phyloP scores from a whole-genome alignment of 2,797 vertebrate species.

The Acanthis flammea region DNA sequence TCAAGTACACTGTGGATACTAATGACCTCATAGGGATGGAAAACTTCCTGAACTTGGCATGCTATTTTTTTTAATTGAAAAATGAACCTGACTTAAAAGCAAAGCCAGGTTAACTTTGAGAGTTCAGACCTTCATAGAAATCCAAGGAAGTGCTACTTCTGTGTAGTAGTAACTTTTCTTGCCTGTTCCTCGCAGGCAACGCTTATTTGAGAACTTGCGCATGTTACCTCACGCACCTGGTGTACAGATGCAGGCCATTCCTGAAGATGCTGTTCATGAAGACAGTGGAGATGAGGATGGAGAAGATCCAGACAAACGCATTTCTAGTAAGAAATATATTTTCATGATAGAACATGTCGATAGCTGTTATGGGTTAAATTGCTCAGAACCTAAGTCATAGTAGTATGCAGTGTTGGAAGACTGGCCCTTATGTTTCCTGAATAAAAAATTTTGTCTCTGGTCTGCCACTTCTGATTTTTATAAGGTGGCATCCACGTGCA shows the following conservation, averaged over 20 bases:
- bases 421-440: neutral
- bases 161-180: neutral
- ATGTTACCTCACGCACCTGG: conserved; percentile 93
- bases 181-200: conserved; percentile 76
- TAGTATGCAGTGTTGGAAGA: neutral
- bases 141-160: neutral
- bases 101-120: neutral
- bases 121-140: neutral
- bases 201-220: conserved; percentile 91
- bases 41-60: neutral
- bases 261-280: conserved; percentile 87
- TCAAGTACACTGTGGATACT: neutral
- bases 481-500: neutral
- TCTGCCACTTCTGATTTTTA: neutral
- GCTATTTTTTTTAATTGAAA: neutral
- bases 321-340: conserved; percentile 83
- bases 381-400: neutral
- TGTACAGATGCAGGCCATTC: conserved; percentile 91
- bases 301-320: conserved; percentile 89
- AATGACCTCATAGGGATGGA: neutral
- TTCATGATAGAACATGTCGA: neutral
- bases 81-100: neutral
- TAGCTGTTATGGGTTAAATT: neutral
- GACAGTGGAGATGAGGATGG: conserved; percentile 88
- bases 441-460: neutral